Evolutionary conservation across 2,888 invertebrate species (phyloP).

Genomic region (Scaptomyza polygonia): DNA sequence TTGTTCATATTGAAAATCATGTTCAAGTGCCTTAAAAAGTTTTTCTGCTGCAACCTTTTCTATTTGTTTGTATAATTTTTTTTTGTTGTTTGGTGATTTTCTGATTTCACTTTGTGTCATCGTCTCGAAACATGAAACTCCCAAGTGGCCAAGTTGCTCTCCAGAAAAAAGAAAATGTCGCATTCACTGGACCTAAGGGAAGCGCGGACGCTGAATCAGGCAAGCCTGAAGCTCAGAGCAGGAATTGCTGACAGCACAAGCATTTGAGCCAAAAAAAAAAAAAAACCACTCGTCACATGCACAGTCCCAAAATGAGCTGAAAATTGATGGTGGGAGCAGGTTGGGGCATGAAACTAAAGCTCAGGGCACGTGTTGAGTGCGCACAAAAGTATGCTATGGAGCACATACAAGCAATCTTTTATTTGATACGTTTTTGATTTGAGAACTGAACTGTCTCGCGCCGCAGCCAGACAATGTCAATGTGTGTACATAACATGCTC

Average conservation of each 20-base stretch:
- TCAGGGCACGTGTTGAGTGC: slow-evolving; percentile 68
- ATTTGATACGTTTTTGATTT: slow-evolving; percentile 78
- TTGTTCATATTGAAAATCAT: slow-evolving; percentile 12
- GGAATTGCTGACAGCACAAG: slow-evolving; percentile 33
- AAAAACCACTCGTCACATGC: slow-evolving; percentile 28
- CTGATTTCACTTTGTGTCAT: slow-evolving; percentile 29
- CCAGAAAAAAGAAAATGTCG: slow-evolving; percentile 3
- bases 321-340: not conserved
- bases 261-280: slow-evolving; percentile 13
- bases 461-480: slow-evolving; percentile 68
- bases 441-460: slow-evolving; percentile 41
- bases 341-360: not conserved
- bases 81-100: not conserved
- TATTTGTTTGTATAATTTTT: too few relatives aligned
- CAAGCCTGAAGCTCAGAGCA: not conserved
- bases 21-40: slow-evolving; percentile 31
- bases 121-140: slow-evolving; percentile 43
- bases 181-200: slow-evolving; percentile 18
- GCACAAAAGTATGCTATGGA: slow-evolving; percentile 57
- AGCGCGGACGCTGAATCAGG: not conserved
- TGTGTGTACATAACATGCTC: slow-evolving; percentile 8
- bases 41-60: slow-evolving; percentile 3
- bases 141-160: slow-evolving; percentile 44
- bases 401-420: slow-evolving; percentile 65
- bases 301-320: slow-evolving; percentile 21